Base-by-base conservation (phyloP, 2,797 vertebrate species). In the Oreonectes daqikongensis region DNA sequence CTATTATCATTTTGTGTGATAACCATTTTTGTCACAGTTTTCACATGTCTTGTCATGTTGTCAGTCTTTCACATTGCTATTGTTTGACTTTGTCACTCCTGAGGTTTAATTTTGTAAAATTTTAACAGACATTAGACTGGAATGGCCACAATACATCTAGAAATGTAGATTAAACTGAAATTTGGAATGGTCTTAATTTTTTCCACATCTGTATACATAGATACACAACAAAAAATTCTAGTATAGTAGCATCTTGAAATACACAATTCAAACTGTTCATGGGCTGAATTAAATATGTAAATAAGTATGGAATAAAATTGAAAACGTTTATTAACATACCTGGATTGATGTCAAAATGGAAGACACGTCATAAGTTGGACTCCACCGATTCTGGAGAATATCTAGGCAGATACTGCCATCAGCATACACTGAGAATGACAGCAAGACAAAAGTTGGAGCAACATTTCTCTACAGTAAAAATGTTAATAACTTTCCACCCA, bases 361-460 rank as follows among this genome's bases (percentile, higher is more conserved):
- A 53, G 97, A 99, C 48, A 99, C 97, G 88, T 99, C 97, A 0
- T 99, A 99, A 73, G 97, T 99, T 69, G 97, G 97, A 91, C 98
- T 99, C 98, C 98, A 99, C 15, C 97, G 97, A 81, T 99, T 99
- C 85, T 99, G 98, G 89, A 99, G 95, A 89, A 99, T 99, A 90
- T 99, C 97, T 94, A 99, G 90, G 93, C 97, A 99, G 95, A 99
- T 99, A 94, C 97, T 99, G 55, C 98, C 98, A 42, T 99, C 98
- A 89, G 98, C 98, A 85, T 99, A 99, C 80, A 99, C 98, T 99
- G 84, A 84, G 46, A 30, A 53, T 68, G 8, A 65, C 20, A 17
- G 14, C 71, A 9, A n/a, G 18, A 48, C 24, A 32, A 55, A 32
- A 17, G 28, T 64, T 3, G 55, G 2, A 66, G 12, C 7, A 46